Base-by-base conservation (phyloP, 2,113 vertebrate genomes). In the Petrocephalus microphthalmus region DNA sequence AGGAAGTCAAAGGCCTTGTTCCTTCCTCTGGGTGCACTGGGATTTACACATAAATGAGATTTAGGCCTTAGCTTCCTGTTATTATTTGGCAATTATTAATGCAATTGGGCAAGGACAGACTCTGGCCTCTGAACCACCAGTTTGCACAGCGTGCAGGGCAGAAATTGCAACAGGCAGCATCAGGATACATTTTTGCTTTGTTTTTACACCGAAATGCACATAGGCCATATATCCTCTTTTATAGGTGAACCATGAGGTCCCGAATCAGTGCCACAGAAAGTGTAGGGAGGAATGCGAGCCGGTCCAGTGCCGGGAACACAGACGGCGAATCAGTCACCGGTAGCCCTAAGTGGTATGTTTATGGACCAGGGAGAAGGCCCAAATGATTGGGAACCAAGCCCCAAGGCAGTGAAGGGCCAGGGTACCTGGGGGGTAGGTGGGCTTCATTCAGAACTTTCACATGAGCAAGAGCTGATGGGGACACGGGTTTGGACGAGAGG, bases 41-140 rank as follows among this genome's bases (percentile, higher is more conserved):
- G 60, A 74, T n/a, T 17, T 42, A 87, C 42, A 67, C 56, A 29
- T 71, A 47, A 87, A 52, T 47, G 60, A n/a, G 60, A 74, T 67
- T 71, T 51, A 71, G 47, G 15, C 22, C n/a, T 33, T 74, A 5
- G 15, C 42, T n/a, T n/a, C 25, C 86, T 51, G 45, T 67, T 71
- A 42, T 52, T 49, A 74, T 87, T n/a, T 74, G n/a, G 2, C 60
- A 52, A 49, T 87, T 74, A 74, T 87, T 87, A 42, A 87, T 33
- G 52, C 19, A 74, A 51, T 17, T 71, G 15, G 52, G 17, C 86
- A 74, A 22, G 47, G 64, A 33, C 45, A 22, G 42, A 67, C 51
- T 87, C n/a, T 20, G 52, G 10, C 82, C 82, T 84, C 45, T 45
- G 47, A 52, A 84, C 22, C 22, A 19, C 82, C 47, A 51, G 47